Conservation (phyloP, 1,140 invertebrate genomes). For the Magallana ariakensis region DNA sequence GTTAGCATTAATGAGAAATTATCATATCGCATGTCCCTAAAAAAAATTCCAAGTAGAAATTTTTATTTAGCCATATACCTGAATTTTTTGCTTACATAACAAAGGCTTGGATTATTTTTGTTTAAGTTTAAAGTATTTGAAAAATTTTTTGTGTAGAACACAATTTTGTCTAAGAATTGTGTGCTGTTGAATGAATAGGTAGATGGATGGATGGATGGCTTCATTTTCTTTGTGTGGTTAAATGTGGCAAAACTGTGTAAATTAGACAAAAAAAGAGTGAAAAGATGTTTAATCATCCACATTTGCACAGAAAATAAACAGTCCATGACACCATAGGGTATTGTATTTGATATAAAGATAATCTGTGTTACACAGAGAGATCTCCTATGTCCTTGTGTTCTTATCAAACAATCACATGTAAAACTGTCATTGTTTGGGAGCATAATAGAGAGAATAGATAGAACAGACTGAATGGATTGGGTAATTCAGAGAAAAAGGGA, state of each 20-base stretch:
- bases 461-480: background rate
- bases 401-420: background rate
- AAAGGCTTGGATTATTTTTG: no score
- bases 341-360: background rate
- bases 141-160: background rate
- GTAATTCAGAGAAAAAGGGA: background rate
- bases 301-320: background rate
- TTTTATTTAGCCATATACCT: no score
- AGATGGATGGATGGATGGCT: background rate
- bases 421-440: slow-evolving; percentile 1
- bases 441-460: background rate
- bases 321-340: background rate
- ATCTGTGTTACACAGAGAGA: background rate
- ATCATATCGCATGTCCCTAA: no score
- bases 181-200: no score
- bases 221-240: background rate
- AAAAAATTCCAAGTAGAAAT: no score
- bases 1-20: no score
- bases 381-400: background rate
- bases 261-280: background rate
- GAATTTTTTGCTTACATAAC: no score
- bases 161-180: no score
- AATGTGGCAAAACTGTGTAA: background rate
- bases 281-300: slow-evolving; percentile 6
- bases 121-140: background rate